Conservation (phyloP, 2,888 invertebrate genomes). For the Zygothrica quintamaculata region DNA sequence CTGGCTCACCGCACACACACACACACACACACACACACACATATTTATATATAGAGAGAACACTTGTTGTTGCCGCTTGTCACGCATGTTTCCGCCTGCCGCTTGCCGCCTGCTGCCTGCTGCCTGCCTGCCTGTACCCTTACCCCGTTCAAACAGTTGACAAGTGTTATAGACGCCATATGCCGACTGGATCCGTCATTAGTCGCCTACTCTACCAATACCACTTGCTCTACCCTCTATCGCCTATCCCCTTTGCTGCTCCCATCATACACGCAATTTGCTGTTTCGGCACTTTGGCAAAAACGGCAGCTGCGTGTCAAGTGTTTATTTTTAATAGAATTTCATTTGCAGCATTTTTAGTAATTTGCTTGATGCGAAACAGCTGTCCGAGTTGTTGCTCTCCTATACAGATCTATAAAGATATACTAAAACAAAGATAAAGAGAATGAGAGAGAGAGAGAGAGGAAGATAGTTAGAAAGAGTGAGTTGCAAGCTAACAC, state of each 20-base stretch:
- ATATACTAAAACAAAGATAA: too few relatives aligned
- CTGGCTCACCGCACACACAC: conserved; percentile 50
- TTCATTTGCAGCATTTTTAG: conserved; percentile 72
- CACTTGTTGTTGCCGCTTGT: conserved; percentile 74
- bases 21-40: too few relatives aligned
- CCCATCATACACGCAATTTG: too few relatives aligned
- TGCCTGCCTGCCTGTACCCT: not conserved
- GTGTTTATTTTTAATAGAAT: conserved; percentile 80
- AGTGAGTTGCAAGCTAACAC: conserved; percentile 17
- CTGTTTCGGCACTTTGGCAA: conserved; percentile 42
- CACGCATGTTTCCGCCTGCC: conserved; percentile 54
- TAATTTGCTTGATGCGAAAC: conserved; percentile 75
- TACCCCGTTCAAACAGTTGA: conserved; percentile 61
- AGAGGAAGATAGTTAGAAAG: not conserved
- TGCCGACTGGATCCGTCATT: conserved; percentile 56
- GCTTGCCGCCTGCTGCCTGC: not conserved
- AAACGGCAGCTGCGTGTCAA: conserved; percentile 72
- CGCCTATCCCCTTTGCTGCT: too few relatives aligned
- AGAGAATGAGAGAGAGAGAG: not conserved
- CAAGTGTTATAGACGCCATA: conserved; percentile 71
- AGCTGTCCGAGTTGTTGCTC: conserved; percentile 50
- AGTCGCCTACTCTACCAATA: conserved; percentile 5
- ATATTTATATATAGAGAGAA: too few relatives aligned
- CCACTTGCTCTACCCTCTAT: not conserved
- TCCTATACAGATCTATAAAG: conserved; percentile 7